A percentile compares a stretch with the other conserved stretches of the same genome.
Evolutionary conservation across 2,113 vertebrate species (phyloP).

Genomic region (Chitala chitala): DNA sequence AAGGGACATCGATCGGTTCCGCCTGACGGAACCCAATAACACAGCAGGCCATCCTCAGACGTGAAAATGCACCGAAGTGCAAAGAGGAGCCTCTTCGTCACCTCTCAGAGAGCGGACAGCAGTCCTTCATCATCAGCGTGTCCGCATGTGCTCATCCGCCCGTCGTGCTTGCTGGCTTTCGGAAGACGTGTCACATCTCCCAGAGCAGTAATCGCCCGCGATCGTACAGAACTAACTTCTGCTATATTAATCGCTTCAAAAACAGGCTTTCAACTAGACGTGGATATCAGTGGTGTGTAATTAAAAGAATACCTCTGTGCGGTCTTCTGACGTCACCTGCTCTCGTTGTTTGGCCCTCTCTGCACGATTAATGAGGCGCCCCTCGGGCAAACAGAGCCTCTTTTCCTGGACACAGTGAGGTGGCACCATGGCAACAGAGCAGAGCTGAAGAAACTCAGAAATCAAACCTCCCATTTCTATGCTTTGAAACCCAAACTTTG

Average conservation of each 20-base stretch:
- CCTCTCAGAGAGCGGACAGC: neutral
- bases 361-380: slow-evolving; percentile 12
- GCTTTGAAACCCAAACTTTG: neutral
- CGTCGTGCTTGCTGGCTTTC: neutral
- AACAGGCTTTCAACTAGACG: neutral
- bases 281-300: too few relatives aligned
- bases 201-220: too few relatives aligned
- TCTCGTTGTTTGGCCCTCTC: neutral
- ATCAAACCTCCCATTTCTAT: neutral
- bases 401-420: neutral
- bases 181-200: too few relatives aligned
- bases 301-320: neutral
- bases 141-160: neutral
- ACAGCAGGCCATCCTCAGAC: neutral
- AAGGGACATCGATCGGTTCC: neutral
- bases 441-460: neutral
- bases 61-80: neutral
- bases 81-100: neutral
- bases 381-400: neutral
- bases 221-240: too few relatives aligned
- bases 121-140: neutral
- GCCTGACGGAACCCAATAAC: neutral
- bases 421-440: neutral
- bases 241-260: too few relatives aligned
- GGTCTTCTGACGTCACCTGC: neutral